Evolutionary conservation across 1,140 invertebrate species (phyloP).

Genomic region (Aplysia californica): DNA sequence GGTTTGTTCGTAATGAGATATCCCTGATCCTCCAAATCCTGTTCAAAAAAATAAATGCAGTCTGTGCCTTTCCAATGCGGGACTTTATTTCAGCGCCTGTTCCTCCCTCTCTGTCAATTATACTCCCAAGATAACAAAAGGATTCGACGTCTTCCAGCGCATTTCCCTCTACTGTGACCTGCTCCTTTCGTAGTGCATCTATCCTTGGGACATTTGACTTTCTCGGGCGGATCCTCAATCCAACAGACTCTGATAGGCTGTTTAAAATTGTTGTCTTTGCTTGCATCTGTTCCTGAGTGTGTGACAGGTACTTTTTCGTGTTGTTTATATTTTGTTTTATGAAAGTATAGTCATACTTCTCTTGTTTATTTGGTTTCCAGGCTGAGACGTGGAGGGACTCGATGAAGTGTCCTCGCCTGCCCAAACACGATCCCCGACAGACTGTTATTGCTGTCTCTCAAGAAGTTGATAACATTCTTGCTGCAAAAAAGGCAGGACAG

Average conservation of each 20-base stretch:
- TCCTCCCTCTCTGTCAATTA: no score
- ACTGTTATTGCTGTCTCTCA: constrained; percentile 29
- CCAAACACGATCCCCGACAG: constrained; percentile 48
- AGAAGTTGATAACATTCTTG: constrained; percentile 30
- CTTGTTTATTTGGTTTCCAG: constrained; percentile 32
- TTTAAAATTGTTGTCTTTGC: not conserved
- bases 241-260: not conserved
- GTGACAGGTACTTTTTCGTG: not conserved
- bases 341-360: not conserved
- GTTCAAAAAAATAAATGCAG: no score
- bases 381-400: constrained; percentile 43
- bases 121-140: no score
- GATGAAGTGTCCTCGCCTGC: constrained; percentile 52
- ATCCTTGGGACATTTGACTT: not conserved
- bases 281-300: not conserved
- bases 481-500: constrained; percentile 37
- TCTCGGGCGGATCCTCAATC: not conserved
- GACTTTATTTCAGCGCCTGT: no score
- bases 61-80: no score
- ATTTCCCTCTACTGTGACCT: no score
- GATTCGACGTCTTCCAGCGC: no score
- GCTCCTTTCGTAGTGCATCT: no score
- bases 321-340: not conserved
- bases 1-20: no score
- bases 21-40: no score